These are phyloP conservation scores for Labrus mixtus DNA, from an alignment of 2,113 vertebrate species.

Conservation along the genomic window DNA sequence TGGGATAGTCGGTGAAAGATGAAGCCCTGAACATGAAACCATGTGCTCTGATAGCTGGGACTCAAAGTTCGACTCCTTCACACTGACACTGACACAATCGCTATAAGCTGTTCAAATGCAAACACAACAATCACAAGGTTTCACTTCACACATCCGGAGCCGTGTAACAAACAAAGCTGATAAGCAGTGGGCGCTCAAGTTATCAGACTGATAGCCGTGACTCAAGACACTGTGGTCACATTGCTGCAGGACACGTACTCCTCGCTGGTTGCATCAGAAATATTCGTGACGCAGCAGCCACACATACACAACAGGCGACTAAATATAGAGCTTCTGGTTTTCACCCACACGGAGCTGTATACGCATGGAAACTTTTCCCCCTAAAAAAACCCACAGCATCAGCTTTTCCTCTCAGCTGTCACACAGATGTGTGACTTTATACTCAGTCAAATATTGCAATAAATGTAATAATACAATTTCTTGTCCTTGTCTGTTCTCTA, in stretches of 20 bases:
- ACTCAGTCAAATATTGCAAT: neutral
- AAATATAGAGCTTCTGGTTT: conserved; percentile 75
- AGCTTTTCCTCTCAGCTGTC: neutral
- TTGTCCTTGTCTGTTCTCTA: neutral
- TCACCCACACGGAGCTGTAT: conserved; percentile 39
- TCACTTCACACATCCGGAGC: neutral
- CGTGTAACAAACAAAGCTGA: neutral
- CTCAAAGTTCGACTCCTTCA: conserved; percentile 57
- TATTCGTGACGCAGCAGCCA: conserved; percentile 65
- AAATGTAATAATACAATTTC: neutral
- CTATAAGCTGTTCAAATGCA: conserved; percentile 5
- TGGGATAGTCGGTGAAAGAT: conserved; percentile 21
- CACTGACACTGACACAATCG: conserved; percentile 17
- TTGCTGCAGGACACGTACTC: conserved; percentile 36
- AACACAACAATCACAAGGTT: neutral
- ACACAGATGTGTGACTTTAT: conserved; percentile 13
- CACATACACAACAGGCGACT: conserved; percentile 45
- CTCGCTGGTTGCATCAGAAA: conserved; percentile 70
- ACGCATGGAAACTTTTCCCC: conserved; percentile 53
- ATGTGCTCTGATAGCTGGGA: conserved; percentile 11
- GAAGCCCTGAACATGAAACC: conserved; percentile 11
- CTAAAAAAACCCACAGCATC: conserved; percentile 30
- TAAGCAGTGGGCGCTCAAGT: conserved; percentile 4
- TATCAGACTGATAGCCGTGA: conserved; percentile 27
- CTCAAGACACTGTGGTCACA: conserved; percentile 43